Percentiles rank a stretch among this genome's conserved stretches.
Conservation (phyloP, 2,113 vertebrate genomes). For the Rhipidura dahli region DNA sequence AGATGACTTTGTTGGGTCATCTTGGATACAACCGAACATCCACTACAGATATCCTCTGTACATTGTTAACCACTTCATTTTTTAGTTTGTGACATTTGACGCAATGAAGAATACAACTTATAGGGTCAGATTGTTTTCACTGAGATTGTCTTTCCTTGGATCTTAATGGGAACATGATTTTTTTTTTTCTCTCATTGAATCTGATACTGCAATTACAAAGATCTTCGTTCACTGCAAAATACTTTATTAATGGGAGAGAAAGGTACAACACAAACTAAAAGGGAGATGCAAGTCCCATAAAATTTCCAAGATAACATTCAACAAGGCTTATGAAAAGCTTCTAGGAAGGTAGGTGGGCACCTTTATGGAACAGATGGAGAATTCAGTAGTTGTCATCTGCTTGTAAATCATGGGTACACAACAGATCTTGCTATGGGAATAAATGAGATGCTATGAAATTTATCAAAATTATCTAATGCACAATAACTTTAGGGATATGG, state of each 20-base stretch:
- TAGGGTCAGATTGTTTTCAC: background rate
- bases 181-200: background rate
- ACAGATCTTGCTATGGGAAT: background rate
- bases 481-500: background rate
- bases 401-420: background rate
- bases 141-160: background rate
- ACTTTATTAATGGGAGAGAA: background rate
- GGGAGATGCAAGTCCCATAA: background rate
- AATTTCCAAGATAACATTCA: background rate
- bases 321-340: background rate
- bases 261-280: background rate
- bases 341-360: background rate
- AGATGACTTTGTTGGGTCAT: background rate
- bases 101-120: background rate
- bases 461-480: background rate
- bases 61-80: background rate
- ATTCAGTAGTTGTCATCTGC: background rate
- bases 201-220: background rate
- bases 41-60: background rate
- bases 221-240: background rate
- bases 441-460: background rate
- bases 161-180: background rate
- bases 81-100: background rate
- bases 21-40: background rate
- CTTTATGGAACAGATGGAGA: background rate